Conservation (phyloP, 2,113 vertebrate genomes). For the Acinonyx jubatus region DNA sequence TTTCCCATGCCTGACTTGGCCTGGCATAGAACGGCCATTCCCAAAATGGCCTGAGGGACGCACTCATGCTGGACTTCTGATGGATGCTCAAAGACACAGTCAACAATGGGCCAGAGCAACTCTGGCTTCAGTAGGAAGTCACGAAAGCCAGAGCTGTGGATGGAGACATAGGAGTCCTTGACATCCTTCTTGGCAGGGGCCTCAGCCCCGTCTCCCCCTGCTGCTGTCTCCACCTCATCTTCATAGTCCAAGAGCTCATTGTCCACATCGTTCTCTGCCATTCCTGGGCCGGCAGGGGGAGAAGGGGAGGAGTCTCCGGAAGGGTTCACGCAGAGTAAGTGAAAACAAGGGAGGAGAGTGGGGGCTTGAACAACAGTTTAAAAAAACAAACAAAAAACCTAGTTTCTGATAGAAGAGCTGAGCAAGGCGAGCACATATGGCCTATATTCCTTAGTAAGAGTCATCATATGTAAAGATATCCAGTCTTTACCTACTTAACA, state of each 20-base stretch:
- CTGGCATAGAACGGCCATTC: slow-evolving; percentile 92
- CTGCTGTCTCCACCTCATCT: slow-evolving; percentile 88
- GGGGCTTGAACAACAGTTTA: neutral
- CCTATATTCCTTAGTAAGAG: neutral
- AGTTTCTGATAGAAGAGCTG: slow-evolving; percentile 53
- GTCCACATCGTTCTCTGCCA: slow-evolving; percentile 91
- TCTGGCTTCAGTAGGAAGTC: slow-evolving; percentile 92
- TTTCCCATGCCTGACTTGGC: slow-evolving; percentile 93
- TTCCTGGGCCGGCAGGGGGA: slow-evolving; percentile 59
- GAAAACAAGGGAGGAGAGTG: neutral
- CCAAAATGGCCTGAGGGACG: slow-evolving; percentile 91
- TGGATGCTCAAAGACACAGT: slow-evolving; percentile 92
- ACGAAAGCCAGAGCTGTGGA: slow-evolving; percentile 91
- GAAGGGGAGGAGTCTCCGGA: neutral
- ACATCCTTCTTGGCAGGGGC: slow-evolving; percentile 86
- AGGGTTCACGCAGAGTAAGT: neutral
- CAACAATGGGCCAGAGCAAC: slow-evolving; percentile 89
- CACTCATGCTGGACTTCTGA: slow-evolving; percentile 92
- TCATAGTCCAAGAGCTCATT: slow-evolving; percentile 92
- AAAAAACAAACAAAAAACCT: neutral
- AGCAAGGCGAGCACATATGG: too few relatives aligned
- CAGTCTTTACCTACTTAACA: neutral
- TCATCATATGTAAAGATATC: neutral
- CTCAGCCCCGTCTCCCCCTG: slow-evolving; percentile 80
- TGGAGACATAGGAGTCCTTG: slow-evolving; percentile 92